These are phyloP conservation scores for Sarcophaga variegata DNA, from an alignment of 2,888 invertebrate species.

Conservation along the genomic window DNA sequence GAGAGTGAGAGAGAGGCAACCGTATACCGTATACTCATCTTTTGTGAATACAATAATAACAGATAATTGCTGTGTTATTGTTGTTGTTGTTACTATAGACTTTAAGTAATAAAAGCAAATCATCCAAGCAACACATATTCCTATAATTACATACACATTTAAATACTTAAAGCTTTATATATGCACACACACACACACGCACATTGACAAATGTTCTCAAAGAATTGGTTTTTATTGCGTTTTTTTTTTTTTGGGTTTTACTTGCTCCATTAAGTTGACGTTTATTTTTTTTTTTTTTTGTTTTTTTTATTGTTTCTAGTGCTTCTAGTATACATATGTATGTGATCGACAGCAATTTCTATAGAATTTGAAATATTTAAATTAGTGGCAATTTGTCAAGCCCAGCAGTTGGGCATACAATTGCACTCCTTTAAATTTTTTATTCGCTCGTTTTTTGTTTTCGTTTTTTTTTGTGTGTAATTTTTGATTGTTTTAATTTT, in stretches of 20 bases:
- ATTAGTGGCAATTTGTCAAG: slow-evolving; percentile 65
- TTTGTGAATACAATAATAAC: too few relatives aligned
- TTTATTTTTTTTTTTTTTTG: not conserved
- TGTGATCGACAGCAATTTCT: slow-evolving; percentile 65
- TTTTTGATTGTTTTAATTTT: slow-evolving; percentile 30
- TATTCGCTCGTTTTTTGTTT: slow-evolving; percentile 22
- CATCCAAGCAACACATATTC: too few relatives aligned
- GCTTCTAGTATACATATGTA: not conserved
- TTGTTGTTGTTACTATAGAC: too few relatives aligned
- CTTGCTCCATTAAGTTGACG: not conserved
- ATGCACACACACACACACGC: not conserved
- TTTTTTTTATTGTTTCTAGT: not conserved
- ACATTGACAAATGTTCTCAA: not conserved
- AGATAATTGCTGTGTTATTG: too few relatives aligned
- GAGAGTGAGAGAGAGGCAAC: too few relatives aligned
- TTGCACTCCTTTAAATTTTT: slow-evolving; percentile 57
- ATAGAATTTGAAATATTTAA: slow-evolving; percentile 66
- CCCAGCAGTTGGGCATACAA: slow-evolving; percentile 32
- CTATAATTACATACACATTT: too few relatives aligned
- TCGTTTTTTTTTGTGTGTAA: not conserved
- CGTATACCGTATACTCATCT: too few relatives aligned
- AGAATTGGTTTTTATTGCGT: not conserved
- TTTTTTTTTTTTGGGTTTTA: not conserved
- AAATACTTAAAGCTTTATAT: too few relatives aligned
- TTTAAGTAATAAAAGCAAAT: too few relatives aligned